Conservation (phyloP, 2,888 invertebrate genomes). For the Xestia xanthographa region DNA sequence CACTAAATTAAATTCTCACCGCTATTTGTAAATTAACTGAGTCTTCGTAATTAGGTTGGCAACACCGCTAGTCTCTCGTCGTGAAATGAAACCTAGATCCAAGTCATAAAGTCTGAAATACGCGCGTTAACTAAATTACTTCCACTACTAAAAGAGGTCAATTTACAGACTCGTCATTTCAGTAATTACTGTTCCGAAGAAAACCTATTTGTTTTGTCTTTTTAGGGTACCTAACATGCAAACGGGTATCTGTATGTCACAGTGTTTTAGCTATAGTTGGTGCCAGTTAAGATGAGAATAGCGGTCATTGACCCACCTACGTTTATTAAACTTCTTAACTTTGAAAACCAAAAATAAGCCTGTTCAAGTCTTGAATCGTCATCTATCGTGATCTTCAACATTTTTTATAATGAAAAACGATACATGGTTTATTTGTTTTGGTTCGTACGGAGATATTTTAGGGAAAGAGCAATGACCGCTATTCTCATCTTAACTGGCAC, state of each 20-base stretch:
- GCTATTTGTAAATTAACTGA: constrained; percentile 14
- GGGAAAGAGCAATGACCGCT: no score
- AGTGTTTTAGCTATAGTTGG: no score
- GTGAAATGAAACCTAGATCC: constrained; percentile 50
- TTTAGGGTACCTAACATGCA: background rate
- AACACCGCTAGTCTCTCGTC: constrained; percentile 11
- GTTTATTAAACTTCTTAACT: no score
- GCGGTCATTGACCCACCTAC: no score
- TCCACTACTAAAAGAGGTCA: constrained; percentile 42
- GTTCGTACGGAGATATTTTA: no score
- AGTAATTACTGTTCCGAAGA: constrained; percentile 14
- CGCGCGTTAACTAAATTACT: constrained; percentile 28
- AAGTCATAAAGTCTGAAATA: constrained; percentile 41
- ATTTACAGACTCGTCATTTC: constrained; percentile 28
- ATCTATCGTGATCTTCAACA: no score
- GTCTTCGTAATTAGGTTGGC: constrained; percentile 35
- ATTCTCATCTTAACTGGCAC: no score
- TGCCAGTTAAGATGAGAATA: no score
- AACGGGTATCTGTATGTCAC: background rate
- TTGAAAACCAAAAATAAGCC: no score
- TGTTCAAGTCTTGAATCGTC: no score
- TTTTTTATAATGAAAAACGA: no score
- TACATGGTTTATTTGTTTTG: no score
- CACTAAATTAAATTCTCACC: constrained; percentile 12
- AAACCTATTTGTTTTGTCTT: background rate